These are phyloP conservation scores for Slavum lentiscoides DNA, from an alignment of 2,888 invertebrate species.

Conservation along the genomic window DNA sequence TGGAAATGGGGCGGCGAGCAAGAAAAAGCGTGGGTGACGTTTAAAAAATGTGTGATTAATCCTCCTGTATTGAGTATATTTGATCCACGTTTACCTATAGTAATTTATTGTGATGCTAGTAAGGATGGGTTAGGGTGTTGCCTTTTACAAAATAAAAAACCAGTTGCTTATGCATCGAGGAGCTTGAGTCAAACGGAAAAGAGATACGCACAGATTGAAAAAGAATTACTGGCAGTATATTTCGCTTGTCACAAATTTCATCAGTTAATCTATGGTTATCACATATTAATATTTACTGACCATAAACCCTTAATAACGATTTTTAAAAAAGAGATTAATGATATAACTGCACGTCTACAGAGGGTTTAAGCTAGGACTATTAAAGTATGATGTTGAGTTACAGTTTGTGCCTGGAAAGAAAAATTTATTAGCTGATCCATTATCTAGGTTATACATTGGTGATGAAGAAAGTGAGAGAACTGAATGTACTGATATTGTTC, in stretches of 20 bases:
- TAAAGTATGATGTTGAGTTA: constrained; percentile 23
- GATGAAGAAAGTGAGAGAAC: neutral
- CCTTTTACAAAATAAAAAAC: constrained; percentile 35
- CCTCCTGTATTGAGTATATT: constrained; percentile 54
- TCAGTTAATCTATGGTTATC: constrained; percentile 32
- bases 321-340: constrained; percentile 21
- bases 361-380: constrained; percentile 40
- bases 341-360: constrained; percentile 35
- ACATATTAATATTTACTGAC: constrained; percentile 20
- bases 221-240: constrained; percentile 16
- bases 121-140: constrained; percentile 37
- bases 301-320: constrained; percentile 30
- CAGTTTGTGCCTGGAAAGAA: constrained; percentile 23
- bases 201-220: constrained; percentile 38
- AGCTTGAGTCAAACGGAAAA: neutral
- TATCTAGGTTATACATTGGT: constrained; percentile 1
- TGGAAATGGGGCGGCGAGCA: constrained; percentile 50
- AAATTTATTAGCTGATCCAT: constrained; percentile 21
- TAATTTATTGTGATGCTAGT: constrained; percentile 31
- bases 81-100: constrained; percentile 43
- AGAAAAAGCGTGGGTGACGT: constrained; percentile 33
- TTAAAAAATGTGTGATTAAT: constrained; percentile 53
- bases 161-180: constrained; percentile 27
- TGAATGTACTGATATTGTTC: constrained; percentile 17
- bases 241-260: constrained; percentile 42